Conservation (phyloP, 2,888 invertebrate species). For the Sarcophaga carnaria region DNA sequence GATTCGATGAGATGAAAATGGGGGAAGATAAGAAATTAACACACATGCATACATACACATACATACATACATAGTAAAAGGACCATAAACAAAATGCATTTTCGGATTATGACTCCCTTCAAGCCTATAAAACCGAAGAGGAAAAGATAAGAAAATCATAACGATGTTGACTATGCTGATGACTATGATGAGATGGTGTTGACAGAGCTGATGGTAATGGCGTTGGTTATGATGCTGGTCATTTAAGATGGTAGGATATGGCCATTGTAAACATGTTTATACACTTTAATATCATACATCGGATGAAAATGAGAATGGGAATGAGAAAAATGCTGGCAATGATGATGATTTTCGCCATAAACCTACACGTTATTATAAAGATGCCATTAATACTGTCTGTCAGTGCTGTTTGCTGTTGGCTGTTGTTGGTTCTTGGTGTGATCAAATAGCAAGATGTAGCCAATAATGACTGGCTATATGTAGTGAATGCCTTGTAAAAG, state of each 20-base stretch:
- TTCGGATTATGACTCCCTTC: constrained; percentile 55
- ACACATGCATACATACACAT: not conserved
- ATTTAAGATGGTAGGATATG: constrained; percentile 27
- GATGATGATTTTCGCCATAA: not conserved
- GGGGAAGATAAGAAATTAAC: constrained; percentile 1
- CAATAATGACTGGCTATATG: constrained; percentile 28
- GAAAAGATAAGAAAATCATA: constrained; percentile 39
- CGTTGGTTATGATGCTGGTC: constrained; percentile 43
- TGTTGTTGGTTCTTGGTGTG: not conserved
- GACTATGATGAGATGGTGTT: constrained; percentile 34
- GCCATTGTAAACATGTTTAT: constrained; percentile 44
- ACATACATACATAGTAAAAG: constrained; percentile 3
- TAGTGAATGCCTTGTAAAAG: constrained; percentile 20
- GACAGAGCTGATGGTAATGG: constrained; percentile 54
- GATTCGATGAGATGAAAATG: constrained; percentile 13
- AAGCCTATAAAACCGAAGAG: constrained; percentile 54
- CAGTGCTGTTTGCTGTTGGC: not conserved
- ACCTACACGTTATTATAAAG: not conserved
- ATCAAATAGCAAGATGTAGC: constrained; percentile 14
- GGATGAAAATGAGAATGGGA: constrained; percentile 38
- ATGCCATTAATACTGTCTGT: not conserved
- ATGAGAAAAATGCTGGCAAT: not conserved
- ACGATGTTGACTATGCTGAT: constrained; percentile 16
- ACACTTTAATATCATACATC: constrained; percentile 35
- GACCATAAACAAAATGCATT: constrained; percentile 52